A percentile compares a stretch with the other conserved stretches of the same genome.
phyloP scores from a whole-genome alignment of 2,113 vertebrate genomes.

The Eclectus roratus region DNA sequence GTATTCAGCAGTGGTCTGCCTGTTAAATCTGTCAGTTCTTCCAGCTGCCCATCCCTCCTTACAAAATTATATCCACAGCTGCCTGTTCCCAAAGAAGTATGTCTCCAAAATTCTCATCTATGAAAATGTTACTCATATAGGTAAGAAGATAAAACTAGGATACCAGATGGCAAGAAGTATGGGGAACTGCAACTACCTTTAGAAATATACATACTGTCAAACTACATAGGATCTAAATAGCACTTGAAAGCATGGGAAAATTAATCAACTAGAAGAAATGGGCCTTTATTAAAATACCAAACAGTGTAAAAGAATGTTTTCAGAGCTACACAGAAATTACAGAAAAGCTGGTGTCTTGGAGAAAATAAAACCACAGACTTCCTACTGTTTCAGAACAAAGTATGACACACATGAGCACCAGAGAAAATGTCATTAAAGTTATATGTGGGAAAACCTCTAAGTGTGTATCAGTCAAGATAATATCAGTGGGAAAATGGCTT shows the following conservation, averaged over 20 bases:
- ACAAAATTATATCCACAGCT: neutral
- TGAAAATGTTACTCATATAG: neutral
- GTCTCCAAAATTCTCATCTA: neutral
- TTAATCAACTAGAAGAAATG: constrained; percentile 37
- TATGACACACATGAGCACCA: constrained; percentile 41
- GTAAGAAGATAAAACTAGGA: neutral
- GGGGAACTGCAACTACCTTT: neutral
- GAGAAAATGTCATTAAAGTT: constrained; percentile 53
- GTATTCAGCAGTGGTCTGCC: neutral
- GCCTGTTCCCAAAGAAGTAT: neutral
- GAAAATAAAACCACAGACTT: constrained; percentile 52
- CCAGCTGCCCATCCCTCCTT: neutral
- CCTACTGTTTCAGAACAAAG: constrained; percentile 55
- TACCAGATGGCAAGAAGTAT: neutral
- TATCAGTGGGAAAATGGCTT: constrained; percentile 46
- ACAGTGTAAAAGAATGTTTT: neutral
- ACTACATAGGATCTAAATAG: neutral
- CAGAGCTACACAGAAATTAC: neutral
- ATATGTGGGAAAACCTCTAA: constrained; percentile 46
- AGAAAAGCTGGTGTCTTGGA: neutral
- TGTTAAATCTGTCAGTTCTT: neutral
- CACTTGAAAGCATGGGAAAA: constrained; percentile 18
- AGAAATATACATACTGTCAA: neutral
- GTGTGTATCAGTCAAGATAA: constrained; percentile 43
- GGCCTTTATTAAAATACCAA: constrained; percentile 38